A percentile compares a stretch with the other conserved stretches of the same genome.
Conservation (phyloP, 2,113 vertebrate species). For the Grallaria varia region DNA sequence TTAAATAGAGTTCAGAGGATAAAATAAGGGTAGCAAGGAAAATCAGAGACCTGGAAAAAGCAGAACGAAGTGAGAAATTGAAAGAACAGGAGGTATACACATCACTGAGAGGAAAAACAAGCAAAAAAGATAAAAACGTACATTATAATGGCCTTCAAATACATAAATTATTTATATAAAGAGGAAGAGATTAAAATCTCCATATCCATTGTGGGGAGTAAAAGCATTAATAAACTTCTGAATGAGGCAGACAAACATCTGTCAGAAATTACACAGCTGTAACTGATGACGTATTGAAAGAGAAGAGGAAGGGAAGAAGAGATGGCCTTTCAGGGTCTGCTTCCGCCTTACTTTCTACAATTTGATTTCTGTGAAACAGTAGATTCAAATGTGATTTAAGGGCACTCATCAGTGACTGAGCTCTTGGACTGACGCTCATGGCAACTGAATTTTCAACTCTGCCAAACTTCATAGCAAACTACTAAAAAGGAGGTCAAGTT, state of each 20-base stretch:
- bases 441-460: background rate
- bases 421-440: background rate
- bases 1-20: background rate
- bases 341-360: background rate
- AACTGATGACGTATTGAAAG: background rate
- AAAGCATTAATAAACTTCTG: background rate
- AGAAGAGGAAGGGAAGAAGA: background rate
- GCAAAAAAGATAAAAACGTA: background rate
- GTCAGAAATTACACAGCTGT: background rate
- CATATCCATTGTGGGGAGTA: background rate
- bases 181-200: background rate
- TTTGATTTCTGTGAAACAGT: background rate
- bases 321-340: background rate
- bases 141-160: background rate
- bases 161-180: background rate
- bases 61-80: background rate
- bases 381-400: background rate
- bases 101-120: background rate
- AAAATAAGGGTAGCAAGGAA: background rate
- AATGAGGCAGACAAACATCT: background rate
- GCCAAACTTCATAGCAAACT: background rate
- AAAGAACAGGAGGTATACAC: background rate
- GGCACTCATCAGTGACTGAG: background rate
- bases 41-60: background rate
- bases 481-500: background rate